A percentile compares a stretch with the other conserved stretches of the same genome.
These are phyloP conservation scores for Electrophaes corylata DNA, from an alignment of 2,888 invertebrate genomes.

Conservation along the genomic window DNA sequence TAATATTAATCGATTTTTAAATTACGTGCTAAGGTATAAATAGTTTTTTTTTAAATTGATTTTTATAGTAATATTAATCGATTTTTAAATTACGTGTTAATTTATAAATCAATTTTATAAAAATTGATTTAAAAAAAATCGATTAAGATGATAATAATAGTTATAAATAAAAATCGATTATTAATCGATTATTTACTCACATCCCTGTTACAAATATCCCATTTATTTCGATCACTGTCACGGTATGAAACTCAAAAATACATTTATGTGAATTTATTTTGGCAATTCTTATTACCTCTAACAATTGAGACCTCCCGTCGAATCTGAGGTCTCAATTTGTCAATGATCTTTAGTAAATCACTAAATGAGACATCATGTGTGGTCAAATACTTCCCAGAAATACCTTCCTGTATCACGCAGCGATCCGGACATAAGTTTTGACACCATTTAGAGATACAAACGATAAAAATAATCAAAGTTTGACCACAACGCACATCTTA, in stretches of 20 bases:
- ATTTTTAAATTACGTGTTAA: no score
- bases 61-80: no score
- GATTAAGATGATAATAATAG: no score
- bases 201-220: no score
- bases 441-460: constrained; percentile 72
- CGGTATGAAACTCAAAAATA: constrained; percentile 47
- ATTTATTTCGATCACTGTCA: constrained; percentile 48
- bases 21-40: no score
- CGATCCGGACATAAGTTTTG: constrained; percentile 78
- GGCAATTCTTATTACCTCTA: constrained; percentile 53
- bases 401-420: constrained; percentile 81
- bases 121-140: no score
- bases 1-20: no score
- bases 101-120: no score
- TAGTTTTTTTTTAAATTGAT: no score
- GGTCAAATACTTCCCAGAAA: constrained; percentile 67
- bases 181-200: no score
- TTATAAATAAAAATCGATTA: no score
- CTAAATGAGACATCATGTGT: constrained; percentile 78
- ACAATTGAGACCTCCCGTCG: constrained; percentile 72
- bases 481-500: constrained; percentile 66
- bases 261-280: constrained; percentile 42
- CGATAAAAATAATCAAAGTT: constrained; percentile 78
- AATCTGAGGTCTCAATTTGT: constrained; percentile 67
- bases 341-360: constrained; percentile 58